Evolutionary conservation across 2,888 invertebrate species (phyloP), one percentile per base, ranked within the genome.

Genomic region (Pasiphila rectangulata): DNA sequence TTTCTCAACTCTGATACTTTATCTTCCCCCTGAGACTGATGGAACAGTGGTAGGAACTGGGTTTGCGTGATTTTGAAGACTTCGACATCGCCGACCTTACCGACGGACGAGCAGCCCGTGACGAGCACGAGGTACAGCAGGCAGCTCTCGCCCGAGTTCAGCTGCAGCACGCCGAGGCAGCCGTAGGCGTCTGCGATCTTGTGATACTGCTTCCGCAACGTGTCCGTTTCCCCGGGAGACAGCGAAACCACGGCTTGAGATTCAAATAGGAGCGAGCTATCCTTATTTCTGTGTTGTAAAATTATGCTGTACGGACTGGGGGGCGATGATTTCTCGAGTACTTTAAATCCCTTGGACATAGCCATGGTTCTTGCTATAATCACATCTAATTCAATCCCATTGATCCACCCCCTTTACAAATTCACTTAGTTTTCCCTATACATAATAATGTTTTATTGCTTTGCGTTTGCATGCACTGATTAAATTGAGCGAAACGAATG

Each of bases 131-230:
- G 91, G 70, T 97, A 98, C 36, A 96, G 90, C 41, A 96, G 91
- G 23, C 95, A 94, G 69, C 92, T 93, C 75, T 96, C 96, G 37
- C 95, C 95, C 49, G 94, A 93, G 79, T 95, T 95, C 32, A 96
- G 81, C 69, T 97, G 96, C 0, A 99, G 90, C 1, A 98, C 97
- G 30, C 99, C 99, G 43, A 99, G 89, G 71, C 98, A 97, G 16
- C 98, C 98, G 79, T 99, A 98, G 0, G 97, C 98, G 86, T 99
- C 99, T 40, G 95, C 88, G 29, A 98, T 91, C 88, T 98, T 98
- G 7, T 93, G 93, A 75, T 98, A 99, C 67, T 95, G 94, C 66
- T 95, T 94, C 67, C 95, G 94, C 46, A 98, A 92, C 7, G 94
- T 93, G 66, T 98, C 97, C 2, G 95, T 95, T 87, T 98, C 98